These are phyloP conservation scores for Hafferia zeledoni DNA, from an alignment of 2,797 vertebrate genomes.

Conservation along the genomic window DNA sequence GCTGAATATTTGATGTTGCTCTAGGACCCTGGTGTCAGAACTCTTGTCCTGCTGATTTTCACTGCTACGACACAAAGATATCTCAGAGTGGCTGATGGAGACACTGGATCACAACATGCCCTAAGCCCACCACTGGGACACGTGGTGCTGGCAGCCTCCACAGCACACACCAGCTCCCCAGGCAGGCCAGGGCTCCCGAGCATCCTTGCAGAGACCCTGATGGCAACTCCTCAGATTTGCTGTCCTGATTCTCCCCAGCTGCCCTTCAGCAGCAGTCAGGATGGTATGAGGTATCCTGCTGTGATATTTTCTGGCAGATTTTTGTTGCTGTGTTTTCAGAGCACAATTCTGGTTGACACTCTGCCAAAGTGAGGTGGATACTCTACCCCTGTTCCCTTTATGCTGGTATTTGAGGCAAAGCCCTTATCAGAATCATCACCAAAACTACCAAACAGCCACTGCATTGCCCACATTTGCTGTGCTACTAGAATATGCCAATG, in stretches of 20 bases:
- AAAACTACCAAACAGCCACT: not conserved
- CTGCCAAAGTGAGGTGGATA: not conserved
- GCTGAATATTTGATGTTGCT: not conserved
- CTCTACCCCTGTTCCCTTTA: not conserved
- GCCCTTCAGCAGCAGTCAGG: not conserved
- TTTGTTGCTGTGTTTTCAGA: not conserved
- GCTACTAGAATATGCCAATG: fast-evolving
- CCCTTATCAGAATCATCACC: not conserved
- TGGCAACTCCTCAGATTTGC: not conserved
- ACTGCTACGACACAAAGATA: not conserved
- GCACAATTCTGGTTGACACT: fast-evolving
- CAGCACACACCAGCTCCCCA: fast-evolving
- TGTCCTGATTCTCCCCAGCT: not conserved
- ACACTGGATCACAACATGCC: fast-evolving
- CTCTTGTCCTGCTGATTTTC: not conserved
- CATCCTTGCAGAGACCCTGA: not conserved
- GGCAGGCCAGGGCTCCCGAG: not conserved
- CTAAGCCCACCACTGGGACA: not conserved
- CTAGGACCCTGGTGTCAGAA: not conserved
- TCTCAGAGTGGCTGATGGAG: not conserved
- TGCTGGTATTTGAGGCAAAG: not conserved
- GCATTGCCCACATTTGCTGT: fast-evolving
- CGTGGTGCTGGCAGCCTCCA: not conserved
- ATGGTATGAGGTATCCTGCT: not conserved
- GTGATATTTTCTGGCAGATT: not conserved